phyloP scores from a whole-genome alignment of 2,888 invertebrate genomes.

The Sthenelais limicola region DNA sequence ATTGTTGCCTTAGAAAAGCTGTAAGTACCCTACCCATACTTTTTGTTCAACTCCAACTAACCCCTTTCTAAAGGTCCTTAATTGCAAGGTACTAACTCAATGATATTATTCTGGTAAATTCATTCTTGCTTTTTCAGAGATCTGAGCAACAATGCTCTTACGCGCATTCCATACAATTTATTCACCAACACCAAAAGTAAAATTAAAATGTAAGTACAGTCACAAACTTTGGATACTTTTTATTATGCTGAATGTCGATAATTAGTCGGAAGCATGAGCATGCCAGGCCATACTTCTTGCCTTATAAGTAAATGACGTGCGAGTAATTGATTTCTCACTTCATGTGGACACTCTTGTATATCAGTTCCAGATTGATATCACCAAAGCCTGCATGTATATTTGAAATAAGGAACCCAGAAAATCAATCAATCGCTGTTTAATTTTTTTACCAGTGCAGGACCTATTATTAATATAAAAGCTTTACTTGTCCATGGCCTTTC shows the following conservation, averaged over 20 bases:
- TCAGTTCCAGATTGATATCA: not conserved
- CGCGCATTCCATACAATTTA: not conserved
- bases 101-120: not conserved
- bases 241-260: no score
- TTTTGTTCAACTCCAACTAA: not conserved
- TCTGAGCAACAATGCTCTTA: slow-evolving; percentile 10
- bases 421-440: no score
- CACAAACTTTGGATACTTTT: no score
- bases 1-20: slow-evolving; percentile 7
- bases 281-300: no score
- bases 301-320: no score
- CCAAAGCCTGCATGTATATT: not conserved
- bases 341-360: not conserved
- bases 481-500: no score
- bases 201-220: slow-evolving; percentile 5
- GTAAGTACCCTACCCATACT: not conserved
- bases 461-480: no score
- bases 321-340: not conserved
- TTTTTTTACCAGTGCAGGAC: no score
- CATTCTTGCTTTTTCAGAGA: not conserved
- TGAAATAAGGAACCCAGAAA: no score
- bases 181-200: not conserved
- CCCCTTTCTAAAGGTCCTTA: not conserved
- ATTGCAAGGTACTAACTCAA: not conserved
- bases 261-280: no score